Evolutionary conservation across 2,888 invertebrate species (phyloP).

Genomic region (Apomyelois bistriatella): DNA sequence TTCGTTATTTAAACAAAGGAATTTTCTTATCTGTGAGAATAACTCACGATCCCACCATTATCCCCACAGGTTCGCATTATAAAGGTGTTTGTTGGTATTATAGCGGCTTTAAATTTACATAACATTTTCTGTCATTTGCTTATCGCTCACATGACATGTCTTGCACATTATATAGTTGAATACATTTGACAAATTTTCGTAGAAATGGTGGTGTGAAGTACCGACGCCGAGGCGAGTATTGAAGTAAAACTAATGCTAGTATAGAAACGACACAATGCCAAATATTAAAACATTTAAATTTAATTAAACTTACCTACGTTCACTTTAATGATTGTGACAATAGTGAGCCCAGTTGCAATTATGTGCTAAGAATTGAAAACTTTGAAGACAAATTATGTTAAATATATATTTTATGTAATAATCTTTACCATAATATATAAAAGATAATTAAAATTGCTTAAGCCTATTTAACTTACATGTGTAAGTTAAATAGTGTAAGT

Average conservation of each 20-base stretch:
- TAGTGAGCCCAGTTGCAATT: no score
- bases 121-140: constrained; percentile 78
- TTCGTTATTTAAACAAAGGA: constrained; percentile 52
- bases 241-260: neutral
- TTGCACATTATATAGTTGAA: constrained; percentile 67
- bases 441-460: no score
- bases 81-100: constrained; percentile 66
- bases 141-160: constrained; percentile 74
- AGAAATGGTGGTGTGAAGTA: constrained; percentile 51
- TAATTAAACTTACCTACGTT: no score
- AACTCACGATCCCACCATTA: constrained; percentile 61
- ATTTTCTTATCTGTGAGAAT: constrained; percentile 56
- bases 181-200: constrained; percentile 73
- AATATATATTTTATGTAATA: no score
- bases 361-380: no score
- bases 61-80: constrained; percentile 57
- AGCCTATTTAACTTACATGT: no score
- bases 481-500: no score
- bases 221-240: constrained; percentile 17
- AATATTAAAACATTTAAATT: no score
- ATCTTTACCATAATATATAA: no score
- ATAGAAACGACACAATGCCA: constrained; percentile 13
- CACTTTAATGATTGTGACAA: no score
- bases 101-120: constrained; percentile 71
- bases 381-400: no score